phyloP scores from a whole-genome alignment of 2,113 vertebrate genomes.

The Podiceps cristatus region DNA sequence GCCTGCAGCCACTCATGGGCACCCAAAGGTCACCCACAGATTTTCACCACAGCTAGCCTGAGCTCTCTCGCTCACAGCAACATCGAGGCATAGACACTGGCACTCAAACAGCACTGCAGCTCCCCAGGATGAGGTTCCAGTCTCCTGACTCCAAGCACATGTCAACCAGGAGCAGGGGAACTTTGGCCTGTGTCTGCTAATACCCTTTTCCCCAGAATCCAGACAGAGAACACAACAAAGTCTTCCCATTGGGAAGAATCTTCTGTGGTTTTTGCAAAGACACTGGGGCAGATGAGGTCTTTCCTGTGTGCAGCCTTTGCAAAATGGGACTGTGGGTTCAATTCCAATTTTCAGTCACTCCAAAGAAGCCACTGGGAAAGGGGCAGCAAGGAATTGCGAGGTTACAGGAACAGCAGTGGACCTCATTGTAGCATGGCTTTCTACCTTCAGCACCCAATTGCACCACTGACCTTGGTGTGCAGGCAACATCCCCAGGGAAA shows the following conservation, averaged over 20 bases:
- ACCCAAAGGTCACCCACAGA: neutral
- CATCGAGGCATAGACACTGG: neutral
- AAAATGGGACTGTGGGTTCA: neutral
- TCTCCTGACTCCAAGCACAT: neutral
- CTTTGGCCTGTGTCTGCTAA: neutral
- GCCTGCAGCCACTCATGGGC: accelerated
- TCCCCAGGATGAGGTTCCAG: neutral
- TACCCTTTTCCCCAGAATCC: neutral
- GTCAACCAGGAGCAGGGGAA: neutral
- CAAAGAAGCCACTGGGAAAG: neutral
- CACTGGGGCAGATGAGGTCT: neutral
- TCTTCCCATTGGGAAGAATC: neutral
- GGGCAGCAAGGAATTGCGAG: neutral
- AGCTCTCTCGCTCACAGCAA: neutral
- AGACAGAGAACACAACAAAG: neutral
- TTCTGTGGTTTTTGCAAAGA: neutral
- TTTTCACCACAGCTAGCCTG: neutral
- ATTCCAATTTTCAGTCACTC: neutral
- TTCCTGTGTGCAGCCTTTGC: neutral
- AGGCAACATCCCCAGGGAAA: neutral
- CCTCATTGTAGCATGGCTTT: neutral
- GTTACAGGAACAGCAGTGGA: neutral
- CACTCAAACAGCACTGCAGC: neutral
- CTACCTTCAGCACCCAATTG: neutral
- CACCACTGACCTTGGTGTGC: neutral